phyloP scores from a whole-genome alignment of 2,797 vertebrate genomes.

The Morelia viridis region DNA sequence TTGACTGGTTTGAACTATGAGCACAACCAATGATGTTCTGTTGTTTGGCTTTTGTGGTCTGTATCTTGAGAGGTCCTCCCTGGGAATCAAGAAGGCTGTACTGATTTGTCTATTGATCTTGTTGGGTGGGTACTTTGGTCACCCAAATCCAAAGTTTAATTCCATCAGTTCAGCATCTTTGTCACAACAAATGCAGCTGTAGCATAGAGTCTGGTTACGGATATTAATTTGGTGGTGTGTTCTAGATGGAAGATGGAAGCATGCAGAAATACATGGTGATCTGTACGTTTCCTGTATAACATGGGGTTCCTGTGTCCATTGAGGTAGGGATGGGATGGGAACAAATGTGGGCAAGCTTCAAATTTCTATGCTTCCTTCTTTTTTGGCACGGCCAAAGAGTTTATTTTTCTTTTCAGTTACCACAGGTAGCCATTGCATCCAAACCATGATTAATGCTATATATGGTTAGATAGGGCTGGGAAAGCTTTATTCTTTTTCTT shows the following conservation, averaged over 20 bases:
- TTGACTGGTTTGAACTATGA: too few species aligned
- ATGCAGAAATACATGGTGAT: background rate
- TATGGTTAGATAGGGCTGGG: background rate
- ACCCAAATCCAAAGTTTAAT: background rate
- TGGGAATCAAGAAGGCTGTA: background rate
- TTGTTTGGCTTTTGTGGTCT: too few species aligned
- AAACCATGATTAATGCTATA: background rate
- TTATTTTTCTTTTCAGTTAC: background rate
- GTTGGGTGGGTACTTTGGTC: background rate
- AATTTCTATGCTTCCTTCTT: too few species aligned
- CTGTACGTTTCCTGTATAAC: background rate
- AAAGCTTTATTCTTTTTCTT: background rate
- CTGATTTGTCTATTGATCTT: too few species aligned
- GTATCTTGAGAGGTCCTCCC: too few species aligned
- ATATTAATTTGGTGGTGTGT: background rate
- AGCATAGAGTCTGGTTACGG: background rate
- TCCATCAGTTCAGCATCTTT: background rate
- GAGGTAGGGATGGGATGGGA: background rate
- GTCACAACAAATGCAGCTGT: background rate
- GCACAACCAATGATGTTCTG: too few species aligned
- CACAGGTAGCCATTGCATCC: background rate
- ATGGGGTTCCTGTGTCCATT: background rate
- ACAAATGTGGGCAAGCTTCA: background rate
- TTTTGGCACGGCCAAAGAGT: background rate
- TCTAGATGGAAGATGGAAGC: background rate